These are phyloP conservation scores for Labeo catla DNA, from an alignment of 2,113 vertebrate genomes.

Conservation along the genomic window DNA sequence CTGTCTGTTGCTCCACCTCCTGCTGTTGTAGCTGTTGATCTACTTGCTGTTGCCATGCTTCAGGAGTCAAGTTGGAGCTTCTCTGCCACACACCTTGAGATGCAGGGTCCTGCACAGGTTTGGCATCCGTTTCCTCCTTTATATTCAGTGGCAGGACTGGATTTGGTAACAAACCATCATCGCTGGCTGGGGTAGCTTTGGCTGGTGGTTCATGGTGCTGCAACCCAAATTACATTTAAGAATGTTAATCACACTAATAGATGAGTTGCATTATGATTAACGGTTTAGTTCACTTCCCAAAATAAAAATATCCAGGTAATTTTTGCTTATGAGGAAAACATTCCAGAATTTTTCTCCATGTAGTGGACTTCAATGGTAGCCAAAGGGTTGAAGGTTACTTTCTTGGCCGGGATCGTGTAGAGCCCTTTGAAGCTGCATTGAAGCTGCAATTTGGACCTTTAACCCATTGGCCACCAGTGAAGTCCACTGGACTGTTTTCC, in stretches of 20 bases:
- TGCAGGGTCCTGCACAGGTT: slow-evolving; percentile 55
- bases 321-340: too few species aligned
- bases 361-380: too few species aligned
- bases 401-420: too few species aligned
- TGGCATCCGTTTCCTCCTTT: slow-evolving; percentile 59
- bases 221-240: neutral
- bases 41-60: slow-evolving; percentile 81
- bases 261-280: neutral
- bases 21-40: slow-evolving; percentile 76
- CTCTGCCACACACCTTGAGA: slow-evolving; percentile 71
- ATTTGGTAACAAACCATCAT: slow-evolving; percentile 69
- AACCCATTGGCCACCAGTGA: too few species aligned
- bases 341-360: too few species aligned
- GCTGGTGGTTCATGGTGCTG: slow-evolving; percentile 73
- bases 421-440: too few species aligned
- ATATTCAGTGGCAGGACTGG: slow-evolving; percentile 57
- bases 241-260: neutral
- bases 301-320: too few species aligned
- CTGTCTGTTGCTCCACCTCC: slow-evolving; percentile 66
- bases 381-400: too few species aligned
- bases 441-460: too few species aligned
- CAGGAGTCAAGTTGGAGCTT: slow-evolving; percentile 76
- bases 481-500: too few species aligned
- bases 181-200: slow-evolving; percentile 71
- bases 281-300: too few species aligned